phyloP scores from a whole-genome alignment of 2,888 invertebrate species.

The Latrodectus hesperus region DNA sequence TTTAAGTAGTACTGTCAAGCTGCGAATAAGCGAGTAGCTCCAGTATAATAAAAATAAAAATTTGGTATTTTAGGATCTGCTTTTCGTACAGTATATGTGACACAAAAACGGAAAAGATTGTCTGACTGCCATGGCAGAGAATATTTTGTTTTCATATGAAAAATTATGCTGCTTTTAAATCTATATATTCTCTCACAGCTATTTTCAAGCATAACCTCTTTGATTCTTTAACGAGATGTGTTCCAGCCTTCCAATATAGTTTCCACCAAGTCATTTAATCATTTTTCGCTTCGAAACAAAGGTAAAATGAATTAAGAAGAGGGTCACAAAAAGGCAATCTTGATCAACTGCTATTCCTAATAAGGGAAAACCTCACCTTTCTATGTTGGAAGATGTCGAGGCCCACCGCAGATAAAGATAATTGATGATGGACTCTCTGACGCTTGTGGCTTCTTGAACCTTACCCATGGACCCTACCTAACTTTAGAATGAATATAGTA shows the following conservation, averaged over 20 bases:
- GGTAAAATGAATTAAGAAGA: conserved; percentile 7
- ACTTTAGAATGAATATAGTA: conserved; percentile 15
- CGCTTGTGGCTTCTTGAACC: conserved; percentile 50
- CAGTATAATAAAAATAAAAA: too few species aligned
- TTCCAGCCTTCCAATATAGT: not conserved
- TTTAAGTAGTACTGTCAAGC: too few species aligned
- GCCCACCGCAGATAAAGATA: conserved; percentile 61
- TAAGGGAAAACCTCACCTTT: conserved; percentile 20
- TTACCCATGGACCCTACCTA: conserved; percentile 44
- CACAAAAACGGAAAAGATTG: too few species aligned
- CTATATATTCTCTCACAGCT: too few species aligned
- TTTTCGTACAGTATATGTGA: too few species aligned
- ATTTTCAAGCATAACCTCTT: too few species aligned
- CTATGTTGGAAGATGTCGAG: conserved; percentile 56
- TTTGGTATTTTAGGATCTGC: too few species aligned
- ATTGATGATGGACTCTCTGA: conserved; percentile 47
- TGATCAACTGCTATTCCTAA: conserved; percentile 40
- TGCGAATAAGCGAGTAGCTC: too few species aligned
- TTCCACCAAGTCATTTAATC: conserved; percentile 50
- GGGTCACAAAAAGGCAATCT: conserved; percentile 53
- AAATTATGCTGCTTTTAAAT: too few species aligned
- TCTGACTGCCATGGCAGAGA: too few species aligned
- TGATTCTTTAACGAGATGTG: too few species aligned
- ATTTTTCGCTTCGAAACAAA: conserved; percentile 19
- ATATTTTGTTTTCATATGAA: too few species aligned